These are phyloP conservation scores for Aurelia aurita DNA, from an alignment of 30 jellyfish, hydroid and myxozoan species.

Conservation along the genomic window DNA sequence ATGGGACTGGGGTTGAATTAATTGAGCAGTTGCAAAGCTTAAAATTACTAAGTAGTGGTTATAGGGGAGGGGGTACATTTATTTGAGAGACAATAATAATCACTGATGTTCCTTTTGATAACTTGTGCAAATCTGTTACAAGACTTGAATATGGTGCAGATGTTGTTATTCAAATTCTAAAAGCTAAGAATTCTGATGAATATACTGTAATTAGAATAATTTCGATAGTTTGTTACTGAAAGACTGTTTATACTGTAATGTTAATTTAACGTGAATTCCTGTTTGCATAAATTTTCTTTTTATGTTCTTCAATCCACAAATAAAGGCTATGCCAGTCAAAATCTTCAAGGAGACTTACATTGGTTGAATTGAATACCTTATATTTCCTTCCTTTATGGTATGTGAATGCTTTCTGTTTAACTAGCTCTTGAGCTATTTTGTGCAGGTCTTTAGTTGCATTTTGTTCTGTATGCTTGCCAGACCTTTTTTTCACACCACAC, in stretches of 20 bases:
- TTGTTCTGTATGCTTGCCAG: slow-evolving; percentile 31
- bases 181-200: not conserved
- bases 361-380: not conserved
- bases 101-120: too few species aligned
- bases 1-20: too few species aligned
- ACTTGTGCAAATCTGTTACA: too few species aligned
- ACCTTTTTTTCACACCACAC: not conserved
- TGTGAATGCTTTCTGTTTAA: slow-evolving; percentile 8
- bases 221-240: not conserved
- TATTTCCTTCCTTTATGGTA: slow-evolving; percentile 6
- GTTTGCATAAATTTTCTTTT: not conserved
- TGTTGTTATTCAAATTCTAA: too few species aligned
- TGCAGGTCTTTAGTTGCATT: slow-evolving; percentile 10
- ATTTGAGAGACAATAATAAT: too few species aligned
- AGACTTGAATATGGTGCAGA: too few species aligned
- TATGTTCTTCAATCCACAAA: slow-evolving; percentile 29
- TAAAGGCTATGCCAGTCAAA: slow-evolving; percentile 4
- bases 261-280: not conserved
- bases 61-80: too few species aligned
- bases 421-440: slow-evolving; percentile 25
- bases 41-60: too few species aligned
- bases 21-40: too few species aligned
- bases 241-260: not conserved
- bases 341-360: slow-evolving; percentile 11
- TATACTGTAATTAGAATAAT: not conserved